Percentiles rank a stretch among this genome's conserved stretches.
Evolutionary conservation across 2,113 vertebrate genomes (phyloP).

Genomic region (Cromileptes altivelis): DNA sequence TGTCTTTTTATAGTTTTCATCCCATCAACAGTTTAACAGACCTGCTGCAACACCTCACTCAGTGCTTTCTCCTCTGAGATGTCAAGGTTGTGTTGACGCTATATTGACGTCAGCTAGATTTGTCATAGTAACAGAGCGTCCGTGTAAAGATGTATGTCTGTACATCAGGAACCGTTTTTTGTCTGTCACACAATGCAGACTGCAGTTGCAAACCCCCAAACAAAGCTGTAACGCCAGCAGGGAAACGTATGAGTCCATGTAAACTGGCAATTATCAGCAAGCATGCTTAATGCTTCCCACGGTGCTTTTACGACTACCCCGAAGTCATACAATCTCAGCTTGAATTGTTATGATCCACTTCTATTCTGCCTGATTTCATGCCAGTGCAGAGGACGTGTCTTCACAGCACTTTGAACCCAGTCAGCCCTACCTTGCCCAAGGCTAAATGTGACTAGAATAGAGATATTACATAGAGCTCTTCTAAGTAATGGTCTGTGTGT

Average conservation of each 20-base stretch:
- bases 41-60: not conserved
- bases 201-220: not conserved
- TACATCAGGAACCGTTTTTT: conserved; percentile 12
- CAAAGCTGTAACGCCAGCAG: conserved; percentile 1
- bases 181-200: conserved; percentile 11
- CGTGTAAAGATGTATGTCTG: conserved; percentile 18
- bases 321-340: conserved; percentile 6
- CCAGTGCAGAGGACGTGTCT: conserved; percentile 2
- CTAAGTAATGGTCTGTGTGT: conserved; percentile 15
- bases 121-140: conserved; percentile 23
- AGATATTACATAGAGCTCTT: conserved; percentile 8
- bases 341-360: conserved; percentile 4
- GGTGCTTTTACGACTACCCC: conserved; percentile 16
- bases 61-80: not conserved
- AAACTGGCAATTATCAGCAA: conserved; percentile 14
- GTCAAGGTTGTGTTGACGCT: conserved; percentile 27
- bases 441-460: conserved; percentile 41
- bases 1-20: not conserved
- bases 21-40: not conserved
- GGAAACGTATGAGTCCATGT: not conserved
- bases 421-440: conserved; percentile 14
- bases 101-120: conserved; percentile 39
- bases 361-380: conserved; percentile 9
- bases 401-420: conserved; percentile 33
- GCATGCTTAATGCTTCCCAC: not conserved